Conservation (phyloP, 1,140 invertebrate genomes). For the Tenebrio molitor region DNA sequence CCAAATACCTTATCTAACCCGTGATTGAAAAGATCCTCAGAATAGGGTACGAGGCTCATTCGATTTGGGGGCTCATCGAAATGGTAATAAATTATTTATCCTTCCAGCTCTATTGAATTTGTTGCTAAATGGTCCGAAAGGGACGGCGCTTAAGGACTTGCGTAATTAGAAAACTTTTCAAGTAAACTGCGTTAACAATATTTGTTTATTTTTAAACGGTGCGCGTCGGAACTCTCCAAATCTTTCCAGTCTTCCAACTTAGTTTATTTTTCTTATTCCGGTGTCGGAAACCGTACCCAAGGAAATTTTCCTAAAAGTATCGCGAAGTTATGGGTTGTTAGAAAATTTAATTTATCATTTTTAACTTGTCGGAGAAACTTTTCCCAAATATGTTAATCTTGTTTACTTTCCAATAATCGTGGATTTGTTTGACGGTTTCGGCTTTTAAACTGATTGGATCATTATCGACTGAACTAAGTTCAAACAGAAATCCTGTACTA, state of each 20-base stretch:
- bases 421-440: neutral
- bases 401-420: neutral
- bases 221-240: neutral
- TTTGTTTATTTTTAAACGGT: conserved; percentile 1
- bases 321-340: neutral
- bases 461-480: too few species aligned
- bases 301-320: neutral
- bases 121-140: conserved; percentile 9
- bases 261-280: neutral
- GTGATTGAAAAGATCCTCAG: conserved; percentile 13
- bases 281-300: neutral
- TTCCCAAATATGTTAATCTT: neutral
- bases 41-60: neutral
- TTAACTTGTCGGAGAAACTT: neutral
- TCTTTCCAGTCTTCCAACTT: neutral
- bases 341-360: neutral
- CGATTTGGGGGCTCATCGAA: conserved; percentile 16
- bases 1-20: conserved; percentile 9
- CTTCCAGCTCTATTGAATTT: conserved; percentile 21
- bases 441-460: too few species aligned
- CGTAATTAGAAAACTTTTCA: conserved; percentile 24
- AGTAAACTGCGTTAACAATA: neutral
- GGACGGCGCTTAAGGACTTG: conserved; percentile 8
- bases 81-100: conserved; percentile 31
- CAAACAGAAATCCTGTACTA: too few species aligned